phyloP scores from a whole-genome alignment of 2,797 vertebrate species.

The Thunnus albacares region DNA sequence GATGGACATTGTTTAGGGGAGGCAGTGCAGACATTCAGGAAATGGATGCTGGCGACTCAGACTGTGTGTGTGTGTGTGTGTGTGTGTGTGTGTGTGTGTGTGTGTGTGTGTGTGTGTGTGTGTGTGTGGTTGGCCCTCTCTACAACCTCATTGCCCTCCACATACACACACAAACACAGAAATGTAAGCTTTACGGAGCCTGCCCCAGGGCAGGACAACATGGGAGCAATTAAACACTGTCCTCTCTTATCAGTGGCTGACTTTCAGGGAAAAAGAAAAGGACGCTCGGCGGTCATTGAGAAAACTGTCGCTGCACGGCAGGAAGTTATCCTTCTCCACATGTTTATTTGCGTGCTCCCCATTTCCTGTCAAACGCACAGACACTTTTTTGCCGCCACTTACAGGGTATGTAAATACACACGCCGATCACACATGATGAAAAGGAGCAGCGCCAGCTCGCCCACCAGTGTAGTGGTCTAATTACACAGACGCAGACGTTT shows the following conservation, averaged over 20 bases:
- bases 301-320: conserved; percentile 50
- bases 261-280: conserved; percentile 57
- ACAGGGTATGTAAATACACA: conserved; percentile 46
- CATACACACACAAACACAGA: conserved; percentile 52
- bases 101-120: conserved; percentile 10
- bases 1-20: conserved; percentile 61
- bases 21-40: conserved; percentile 69
- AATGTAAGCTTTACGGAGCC: conserved; percentile 13
- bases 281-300: conserved; percentile 24
- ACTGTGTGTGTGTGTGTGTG: conserved; percentile 23
- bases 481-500: conserved; percentile 42
- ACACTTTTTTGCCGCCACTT: conserved; percentile 44
- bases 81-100: conserved; percentile 16
- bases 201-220: conserved; percentile 59
- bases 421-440: conserved; percentile 48
- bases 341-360: conserved; percentile 77
- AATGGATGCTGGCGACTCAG: conserved; percentile 60
- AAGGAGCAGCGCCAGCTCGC: neutral
- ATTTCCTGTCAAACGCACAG: conserved; percentile 73
- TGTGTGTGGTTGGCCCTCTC: conserved; percentile 24
- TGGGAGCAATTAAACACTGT: conserved; percentile 74
- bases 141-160: conserved; percentile 43
- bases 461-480: conserved; percentile 38
- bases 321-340: conserved; percentile 71
- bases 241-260: conserved; percentile 57